Conservation (phyloP, 2,113 vertebrate genomes). For the Callocephalon fimbriatum region DNA sequence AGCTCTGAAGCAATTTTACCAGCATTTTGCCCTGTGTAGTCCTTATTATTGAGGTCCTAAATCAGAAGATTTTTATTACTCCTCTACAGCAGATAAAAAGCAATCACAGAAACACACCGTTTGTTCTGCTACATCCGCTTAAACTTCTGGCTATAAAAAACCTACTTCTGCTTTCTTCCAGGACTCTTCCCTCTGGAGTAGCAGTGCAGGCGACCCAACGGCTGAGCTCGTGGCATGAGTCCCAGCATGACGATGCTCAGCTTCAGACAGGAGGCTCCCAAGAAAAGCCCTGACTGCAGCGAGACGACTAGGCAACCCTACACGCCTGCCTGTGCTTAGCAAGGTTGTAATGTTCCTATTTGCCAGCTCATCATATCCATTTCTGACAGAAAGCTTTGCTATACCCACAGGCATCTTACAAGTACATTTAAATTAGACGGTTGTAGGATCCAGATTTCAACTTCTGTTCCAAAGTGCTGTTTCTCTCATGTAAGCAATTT, state of each 20-base stretch:
- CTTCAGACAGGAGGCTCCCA: constrained; percentile 10
- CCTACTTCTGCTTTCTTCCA: neutral
- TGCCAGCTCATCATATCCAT: neutral
- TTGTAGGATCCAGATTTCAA: neutral
- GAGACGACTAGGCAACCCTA: neutral
- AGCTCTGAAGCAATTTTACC: neutral
- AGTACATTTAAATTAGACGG: neutral
- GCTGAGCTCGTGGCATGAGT: accelerated
- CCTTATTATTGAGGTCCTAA: neutral
- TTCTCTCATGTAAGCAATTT: neutral
- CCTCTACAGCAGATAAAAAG: neutral
- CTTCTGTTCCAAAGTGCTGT: neutral
- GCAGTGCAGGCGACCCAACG: neutral
- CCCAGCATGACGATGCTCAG: neutral
- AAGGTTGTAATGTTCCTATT: neutral
- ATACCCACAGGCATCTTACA: neutral
- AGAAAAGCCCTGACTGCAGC: neutral
- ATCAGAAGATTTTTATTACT: neutral
- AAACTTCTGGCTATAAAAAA: neutral
- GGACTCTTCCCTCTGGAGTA: neutral
- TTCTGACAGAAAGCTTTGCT: neutral
- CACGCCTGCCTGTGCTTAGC: neutral
- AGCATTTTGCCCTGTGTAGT: neutral
- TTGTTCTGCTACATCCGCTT: neutral
- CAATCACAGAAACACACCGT: neutral